phyloP scores from a whole-genome alignment of 1,140 invertebrate genomes.

The Megalopta genalis region DNA sequence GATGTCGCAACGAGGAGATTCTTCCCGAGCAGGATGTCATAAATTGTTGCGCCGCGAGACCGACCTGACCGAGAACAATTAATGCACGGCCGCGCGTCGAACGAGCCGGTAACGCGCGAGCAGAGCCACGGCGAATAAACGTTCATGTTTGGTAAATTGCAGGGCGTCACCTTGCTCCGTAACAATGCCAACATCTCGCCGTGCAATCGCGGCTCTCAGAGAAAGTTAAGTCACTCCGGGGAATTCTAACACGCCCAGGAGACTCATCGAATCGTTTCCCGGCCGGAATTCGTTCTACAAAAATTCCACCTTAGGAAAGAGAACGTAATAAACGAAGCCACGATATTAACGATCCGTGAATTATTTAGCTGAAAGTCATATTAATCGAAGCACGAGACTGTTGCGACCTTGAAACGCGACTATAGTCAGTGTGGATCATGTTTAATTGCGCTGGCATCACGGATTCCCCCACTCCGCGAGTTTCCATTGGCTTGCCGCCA shows the following conservation, averaged over 20 bases:
- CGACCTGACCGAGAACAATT: neutral
- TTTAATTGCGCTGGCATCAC: too few relatives aligned
- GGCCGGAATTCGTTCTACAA: neutral
- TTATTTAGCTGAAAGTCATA: too few relatives aligned
- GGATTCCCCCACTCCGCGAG: too few relatives aligned
- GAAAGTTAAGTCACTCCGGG: neutral
- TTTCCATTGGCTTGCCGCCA: too few relatives aligned
- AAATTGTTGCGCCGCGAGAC: neutral
- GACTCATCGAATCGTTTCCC: neutral
- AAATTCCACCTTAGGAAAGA: neutral
- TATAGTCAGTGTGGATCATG: too few relatives aligned
- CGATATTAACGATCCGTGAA: too few relatives aligned
- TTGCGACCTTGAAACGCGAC: too few relatives aligned
- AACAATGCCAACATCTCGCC: conserved; percentile 3
- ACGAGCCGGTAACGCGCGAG: neutral
- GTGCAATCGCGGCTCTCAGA: neutral
- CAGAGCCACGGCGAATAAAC: neutral
- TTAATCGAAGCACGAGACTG: too few relatives aligned
- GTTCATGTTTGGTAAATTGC: conserved; percentile 6
- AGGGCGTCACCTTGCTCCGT: conserved; percentile 2
- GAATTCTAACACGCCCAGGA: neutral
- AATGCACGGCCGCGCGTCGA: neutral
- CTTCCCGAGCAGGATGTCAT: neutral
- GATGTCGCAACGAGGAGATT: neutral
- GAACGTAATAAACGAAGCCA: too few relatives aligned